Base-by-base conservation (phyloP, 2,113 vertebrate species). In the Sorex araneus region DNA sequence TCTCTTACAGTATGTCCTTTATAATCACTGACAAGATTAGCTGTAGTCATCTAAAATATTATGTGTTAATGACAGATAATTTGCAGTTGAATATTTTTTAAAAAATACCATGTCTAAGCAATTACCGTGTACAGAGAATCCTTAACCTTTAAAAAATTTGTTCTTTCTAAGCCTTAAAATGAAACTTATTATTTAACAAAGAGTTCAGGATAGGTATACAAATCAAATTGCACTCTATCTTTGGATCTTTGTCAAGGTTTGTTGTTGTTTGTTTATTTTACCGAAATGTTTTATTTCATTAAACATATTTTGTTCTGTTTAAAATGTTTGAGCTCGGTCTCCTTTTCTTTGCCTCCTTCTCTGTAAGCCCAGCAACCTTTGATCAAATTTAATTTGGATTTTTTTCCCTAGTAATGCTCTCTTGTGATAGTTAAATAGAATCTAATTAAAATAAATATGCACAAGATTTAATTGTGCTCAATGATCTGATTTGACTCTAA, bases 331-430 rank as follows among this genome's bases (percentile, higher is more conserved):
- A 30, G 2, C 32, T 47, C 43, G 32, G 64, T 25, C 73, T 27
- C 12, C 12, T 57, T 82, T 66, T 84, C 32, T 83, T 34, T 85
- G 76, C 43, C 15, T 85, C 73, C 67, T 84, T 47, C 10, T 43
- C 27, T 13, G 3, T 77, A 84, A 91, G 93, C 57, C 78, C 69
- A 67, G 23, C 87, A 95, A 2, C 50, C 86, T 95, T 87, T 93
- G 75, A 95, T 96, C 83, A 95, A 97, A 94, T 92, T 94, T 82
- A 54, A 96, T 96, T 96, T 95, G 74, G 54, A 85, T 94, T 92
- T 93, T 91, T 89, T 85, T 19, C 64, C 43, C 34, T 88, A 90
- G 74, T 91, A 94, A 84, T 94, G 90, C 30, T 75, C 60, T 90
- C 89, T 94, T 93, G 6, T 90, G 73, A 75, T 75, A 95, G 80